Evolutionary conservation across 2,888 invertebrate species (phyloP), one percentile per base, ranked within the genome.

Genomic region (Gymnoscelis rufifasciata): DNA sequence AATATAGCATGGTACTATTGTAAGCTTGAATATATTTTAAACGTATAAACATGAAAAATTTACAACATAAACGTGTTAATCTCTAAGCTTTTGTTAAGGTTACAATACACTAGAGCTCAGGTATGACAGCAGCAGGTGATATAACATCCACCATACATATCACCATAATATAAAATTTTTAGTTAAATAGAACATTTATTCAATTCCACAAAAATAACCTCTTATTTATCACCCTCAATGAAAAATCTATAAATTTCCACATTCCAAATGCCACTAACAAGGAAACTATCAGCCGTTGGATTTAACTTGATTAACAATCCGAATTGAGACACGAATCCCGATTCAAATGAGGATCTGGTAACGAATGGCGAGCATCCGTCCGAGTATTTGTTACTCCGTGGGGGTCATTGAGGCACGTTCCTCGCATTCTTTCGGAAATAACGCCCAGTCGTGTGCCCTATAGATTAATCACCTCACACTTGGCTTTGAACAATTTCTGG

Each of bases 321-420:
- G 24, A 78, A 82, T 80, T 77, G 74, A 82, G 78, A 75, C 70
- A 71, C 72, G 67, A 72, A 70, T 74, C 74, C 65, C 72, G 72
- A 79, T 83, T 82, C 74, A 82, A 84, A 84, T 78, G 72, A 77
- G 70, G 72, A 72, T 74, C 72, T 70, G 62, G 68, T 77, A 80
- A 83, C 77, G 74, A 77, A 84, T 81, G 75, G 74, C 66, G 62
- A 70, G 71, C 74, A 77, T 80, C 75, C 72, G 74, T 73, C 66
- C 64, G 60, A 66, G 71, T 72, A 78, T 82, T 81, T 79, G 81
- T 81, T 72, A 77, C 74, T 67, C 73, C 64, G 66, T 68, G 78
- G 82, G 83, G 82, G 81, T 81, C 83, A 78, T 74, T 71, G 81
- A 78, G 80, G 83, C 83, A 83, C 83, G 83, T 83, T 82, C 82